Base-by-base conservation (phyloP, 2,797 vertebrate species). In the Helicolenus hilgendorfi region DNA sequence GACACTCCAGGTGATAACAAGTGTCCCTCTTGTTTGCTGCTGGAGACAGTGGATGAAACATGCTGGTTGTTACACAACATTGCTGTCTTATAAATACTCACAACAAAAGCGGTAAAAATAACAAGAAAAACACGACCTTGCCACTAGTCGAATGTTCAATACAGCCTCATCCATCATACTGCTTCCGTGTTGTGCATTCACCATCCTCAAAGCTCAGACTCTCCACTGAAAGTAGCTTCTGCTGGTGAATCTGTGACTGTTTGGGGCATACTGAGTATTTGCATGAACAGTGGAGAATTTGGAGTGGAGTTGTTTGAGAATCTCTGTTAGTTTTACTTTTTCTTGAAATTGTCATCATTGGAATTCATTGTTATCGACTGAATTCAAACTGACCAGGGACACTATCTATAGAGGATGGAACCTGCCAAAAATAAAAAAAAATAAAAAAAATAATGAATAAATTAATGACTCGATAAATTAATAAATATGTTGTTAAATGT, bases 1-100 rank as follows among this genome's bases (percentile, higher is more conserved):
- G 59, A 64, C 69, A 27, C 29, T 63, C 27, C 4, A 2, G 31
- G 41, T 65, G 81, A 80, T 80, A 82, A 77, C 58, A 64, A 89
- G 68, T 78, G 38, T 80, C 29, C 58, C 53, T 77, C 49, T 41
- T 58, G 72, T 64, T 83, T 31, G 69, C 63, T 53, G 60, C 26
- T 49, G 72, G n/a, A 76, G 26, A 82, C 78, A 53, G 35, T 64
- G 38, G 77, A 72, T 84, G 53, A 84, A 86, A 84, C 64, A 87
- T 49, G 45, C 1, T n/a, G 36, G 22, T 55, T 89, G 86, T 79
- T 84, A 53, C 67, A 45, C 41, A 72, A 83, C 33, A 65, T 38
- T 5, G 20, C 59, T 38, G 64, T 84, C 45, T 75, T 79, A 69
- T 76, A 88, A 83, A 91, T 83, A 83, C 56, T 68, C 11, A 5